Evolutionary conservation across 2,797 vertebrate species (phyloP).

Genomic region (Pogoniulus pusillus): DNA sequence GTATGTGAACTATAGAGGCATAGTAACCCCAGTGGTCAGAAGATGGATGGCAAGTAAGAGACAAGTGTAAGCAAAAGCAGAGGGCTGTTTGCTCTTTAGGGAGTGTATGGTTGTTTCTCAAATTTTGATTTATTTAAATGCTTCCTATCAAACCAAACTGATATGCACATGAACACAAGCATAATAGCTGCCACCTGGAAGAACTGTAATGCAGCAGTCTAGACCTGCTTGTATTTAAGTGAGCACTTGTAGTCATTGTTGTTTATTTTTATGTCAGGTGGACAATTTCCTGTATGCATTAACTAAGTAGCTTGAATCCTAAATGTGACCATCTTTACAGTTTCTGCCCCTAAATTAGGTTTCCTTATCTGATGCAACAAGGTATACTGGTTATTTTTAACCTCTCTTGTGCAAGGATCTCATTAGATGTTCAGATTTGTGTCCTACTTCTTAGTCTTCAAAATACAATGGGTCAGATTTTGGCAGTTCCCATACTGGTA

Average conservation of each 20-base stretch:
- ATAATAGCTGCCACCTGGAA: constrained; percentile 21
- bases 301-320: not conserved
- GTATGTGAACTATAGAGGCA: not conserved
- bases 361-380: not conserved
- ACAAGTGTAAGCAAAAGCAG: not conserved
- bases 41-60: not conserved
- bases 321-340: not conserved
- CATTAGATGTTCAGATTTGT: not conserved
- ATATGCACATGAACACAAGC: not conserved
- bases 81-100: not conserved
- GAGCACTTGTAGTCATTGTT: not conserved
- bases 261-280: constrained; percentile 3
- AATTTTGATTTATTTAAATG: not conserved
- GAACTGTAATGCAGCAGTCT: not conserved
- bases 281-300: constrained; percentile 1
- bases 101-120: not conserved
- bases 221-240: not conserved
- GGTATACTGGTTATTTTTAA: not conserved
- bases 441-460: not conserved
- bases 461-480: not conserved
- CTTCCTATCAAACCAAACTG: constrained; percentile 13
- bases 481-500: not conserved
- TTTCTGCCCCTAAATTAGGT: not conserved
- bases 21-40: not conserved
- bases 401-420: not conserved